These are phyloP conservation scores for Malurus alboscapulatus DNA, from an alignment of 2,113 vertebrate genomes.

Conservation along the genomic window DNA sequence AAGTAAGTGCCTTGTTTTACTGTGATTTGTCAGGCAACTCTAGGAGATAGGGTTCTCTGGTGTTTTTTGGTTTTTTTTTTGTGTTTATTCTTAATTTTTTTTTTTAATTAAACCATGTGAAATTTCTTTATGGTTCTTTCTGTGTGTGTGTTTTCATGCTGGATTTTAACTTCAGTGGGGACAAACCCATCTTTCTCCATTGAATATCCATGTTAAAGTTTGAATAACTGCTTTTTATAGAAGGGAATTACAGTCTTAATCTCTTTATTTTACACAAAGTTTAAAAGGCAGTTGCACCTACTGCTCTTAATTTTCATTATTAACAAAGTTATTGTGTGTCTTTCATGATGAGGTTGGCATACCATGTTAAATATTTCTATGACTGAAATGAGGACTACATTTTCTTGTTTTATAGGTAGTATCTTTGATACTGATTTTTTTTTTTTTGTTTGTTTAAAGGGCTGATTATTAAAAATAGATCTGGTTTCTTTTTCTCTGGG, in stretches of 20 bases:
- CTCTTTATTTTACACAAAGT: neutral
- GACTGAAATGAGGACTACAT: neutral
- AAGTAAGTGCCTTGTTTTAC: constrained; percentile 70
- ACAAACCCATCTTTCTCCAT: neutral
- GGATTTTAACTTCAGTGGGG: neutral
- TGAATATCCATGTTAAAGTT: neutral
- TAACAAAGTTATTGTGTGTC: neutral
- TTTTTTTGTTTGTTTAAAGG: neutral
- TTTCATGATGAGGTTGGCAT: neutral
- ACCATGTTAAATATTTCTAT: neutral
- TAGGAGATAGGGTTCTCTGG: neutral
- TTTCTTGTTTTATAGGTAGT: neutral
- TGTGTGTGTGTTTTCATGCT: neutral
- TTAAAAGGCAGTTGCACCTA: neutral
- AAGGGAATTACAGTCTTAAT: neutral
- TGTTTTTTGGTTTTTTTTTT: neutral
- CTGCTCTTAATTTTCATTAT: neutral
- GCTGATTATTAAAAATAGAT: neutral
- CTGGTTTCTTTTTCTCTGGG: neutral
- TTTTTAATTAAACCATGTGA: neutral
- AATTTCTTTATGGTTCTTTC: neutral
- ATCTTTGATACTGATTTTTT: neutral
- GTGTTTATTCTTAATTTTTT: no score
- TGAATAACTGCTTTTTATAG: neutral
- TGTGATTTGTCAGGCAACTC: neutral